Percentiles rank a stretch among this genome's conserved stretches.
phyloP scores from a whole-genome alignment of 2,797 vertebrate genomes.

The Poecilia picta region DNA sequence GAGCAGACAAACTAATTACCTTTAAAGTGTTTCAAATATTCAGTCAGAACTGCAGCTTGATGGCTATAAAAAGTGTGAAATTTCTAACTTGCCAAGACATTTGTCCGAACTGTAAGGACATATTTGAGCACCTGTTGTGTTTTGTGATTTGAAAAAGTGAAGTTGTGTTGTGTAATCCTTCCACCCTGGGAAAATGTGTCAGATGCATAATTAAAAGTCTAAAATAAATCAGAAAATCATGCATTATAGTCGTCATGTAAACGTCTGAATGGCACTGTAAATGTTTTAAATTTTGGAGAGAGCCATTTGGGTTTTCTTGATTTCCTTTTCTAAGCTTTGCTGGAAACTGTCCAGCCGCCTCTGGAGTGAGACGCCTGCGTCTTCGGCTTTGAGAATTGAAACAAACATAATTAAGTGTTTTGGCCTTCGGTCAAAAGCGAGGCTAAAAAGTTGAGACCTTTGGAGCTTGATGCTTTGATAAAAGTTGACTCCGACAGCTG shows the following conservation, averaged over 20 bases:
- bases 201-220: not conserved
- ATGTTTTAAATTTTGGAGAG: constrained; percentile 18
- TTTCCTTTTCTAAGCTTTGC: constrained; percentile 15
- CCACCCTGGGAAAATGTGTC: not conserved
- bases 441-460: constrained; percentile 19
- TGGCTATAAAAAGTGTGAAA: not conserved
- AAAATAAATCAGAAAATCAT: not conserved
- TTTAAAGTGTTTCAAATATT: not conserved
- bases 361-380: not conserved
- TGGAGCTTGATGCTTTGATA: constrained; percentile 14
- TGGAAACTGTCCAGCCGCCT: constrained; percentile 16
- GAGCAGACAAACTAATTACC: not conserved
- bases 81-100: not conserved
- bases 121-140: not conserved
- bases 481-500: constrained; percentile 29
- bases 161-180: not conserved
- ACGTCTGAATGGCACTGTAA: not conserved
- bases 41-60: not conserved
- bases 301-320: not conserved
- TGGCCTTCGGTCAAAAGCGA: constrained; percentile 24
- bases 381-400: constrained; percentile 15
- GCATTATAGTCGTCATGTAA: not conserved
- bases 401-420: constrained; percentile 15
- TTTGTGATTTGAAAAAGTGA: not conserved
- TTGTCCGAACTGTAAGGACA: not conserved